Evolutionary conservation across 2,797 vertebrate genomes (phyloP), one percentile per base, ranked within the genome.

Genomic region (Chelon auratus): DNA sequence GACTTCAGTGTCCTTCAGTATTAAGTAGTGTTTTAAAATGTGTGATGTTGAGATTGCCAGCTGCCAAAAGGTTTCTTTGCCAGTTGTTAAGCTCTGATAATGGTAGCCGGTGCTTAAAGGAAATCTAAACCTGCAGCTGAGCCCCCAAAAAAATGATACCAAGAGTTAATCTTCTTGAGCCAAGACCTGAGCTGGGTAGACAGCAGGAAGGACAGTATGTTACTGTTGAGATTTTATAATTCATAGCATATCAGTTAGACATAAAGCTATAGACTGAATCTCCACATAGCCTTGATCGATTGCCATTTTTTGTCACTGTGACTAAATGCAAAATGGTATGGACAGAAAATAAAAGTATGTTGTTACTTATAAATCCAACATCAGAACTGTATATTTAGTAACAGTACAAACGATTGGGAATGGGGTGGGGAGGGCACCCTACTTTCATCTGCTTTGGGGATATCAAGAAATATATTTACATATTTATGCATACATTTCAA

Each of bases 1-100:
- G 22, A 78, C 8, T 24, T 66, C 37, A 69, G 24, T 24, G 71
- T 68, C 45, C 48, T 76, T 87, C 62, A 64, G 13, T 20, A 51
- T 69, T 20, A 48, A 64, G 24, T 47, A 33, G n/a, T 17, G 43
- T 63, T 80, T 78, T 3, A 69, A 54, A 61, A 61, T 65, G 24
- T 51, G 66, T 26, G 18, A 33, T n/a, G 26, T 39, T n/a, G 17
- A 62, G 11, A 62, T 54, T 30, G 56, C 13, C 1, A 64, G n/a
- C 52, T 54, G 36, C 20, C 33, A 62, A 56, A 65, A 59, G 48
- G 36, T 5, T 22, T 47, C 37, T 59, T 42, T 64, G 17, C 18
- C 26, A 24, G 39, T 15, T 0, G 5, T 0, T 24, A 15, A 43
- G 13, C 37, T 20, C 37, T 13, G 36, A 48, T 26, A 26, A 37